Base-by-base conservation (phyloP, 1,140 invertebrate species). In the Ceratina australensis region DNA sequence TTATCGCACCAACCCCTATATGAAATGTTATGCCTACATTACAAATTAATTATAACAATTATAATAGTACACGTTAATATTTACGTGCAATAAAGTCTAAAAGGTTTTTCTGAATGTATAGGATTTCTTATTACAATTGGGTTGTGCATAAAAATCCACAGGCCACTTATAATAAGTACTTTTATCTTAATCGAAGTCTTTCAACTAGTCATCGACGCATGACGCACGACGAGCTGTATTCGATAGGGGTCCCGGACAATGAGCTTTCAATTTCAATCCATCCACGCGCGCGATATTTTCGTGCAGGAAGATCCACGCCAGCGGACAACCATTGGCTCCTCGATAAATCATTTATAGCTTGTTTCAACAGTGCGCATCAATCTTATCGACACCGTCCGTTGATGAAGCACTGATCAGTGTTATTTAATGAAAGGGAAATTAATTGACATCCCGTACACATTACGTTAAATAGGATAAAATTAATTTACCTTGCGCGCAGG, bases 391-490 rank as follows among this genome's bases (percentile, higher is more conserved):
- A 16, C 5, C 5, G 3, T 5, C 20, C 8, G 0, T 24, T 71
- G 57, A 71, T 47, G 3, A 24, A 3, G 1, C 18, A 10, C 20
- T 15, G 12, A 7, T 12, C 8, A 16, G 20, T 56, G 18, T 5
- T 16, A 42, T 68, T 56, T 33, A 26, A 33, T 20, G 10, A 26
- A 61, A 60, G 24, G 1, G 2, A 61, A 72, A 61, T 72, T 60
- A 28, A 72, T 72, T 20, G 18, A 49, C 15, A 72, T 50, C 16
- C 42, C 0, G 16, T 4, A 15, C 16, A 18, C 10, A 20, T 57
- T 42, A 22, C 15, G 16, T 71, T 33, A 57, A 59, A 59, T 71
- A 59, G 8, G 26, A 59, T n/a, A n/a, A 16, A 71, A 22, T 71
- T 42, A 69, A 22, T 47, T 7, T 42, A 42, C 16, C 2, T 26